phyloP scores from a whole-genome alignment of 2,888 invertebrate genomes.

The Acholoe squamosa region DNA sequence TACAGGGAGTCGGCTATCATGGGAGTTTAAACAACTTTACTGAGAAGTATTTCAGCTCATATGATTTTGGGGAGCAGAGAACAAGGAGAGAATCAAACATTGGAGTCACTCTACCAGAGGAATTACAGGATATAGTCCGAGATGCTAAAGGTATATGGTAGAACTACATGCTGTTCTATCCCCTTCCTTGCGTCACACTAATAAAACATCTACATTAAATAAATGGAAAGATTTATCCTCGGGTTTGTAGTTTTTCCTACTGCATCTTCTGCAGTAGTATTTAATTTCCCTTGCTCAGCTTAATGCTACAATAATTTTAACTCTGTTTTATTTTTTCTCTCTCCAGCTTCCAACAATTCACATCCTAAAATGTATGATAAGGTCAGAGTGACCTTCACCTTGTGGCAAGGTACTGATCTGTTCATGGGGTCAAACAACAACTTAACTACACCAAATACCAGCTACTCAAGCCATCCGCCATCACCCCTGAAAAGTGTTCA shows the following conservation, averaged over 20 bases:
- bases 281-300: no score
- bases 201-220: no score
- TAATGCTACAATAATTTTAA: no score
- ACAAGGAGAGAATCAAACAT: not conserved
- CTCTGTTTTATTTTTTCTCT: not conserved
- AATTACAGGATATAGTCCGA: not conserved
- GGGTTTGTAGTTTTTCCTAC: no score
- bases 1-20: slow-evolving; percentile 42
- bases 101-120: not conserved
- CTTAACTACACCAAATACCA: not conserved
- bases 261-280: no score
- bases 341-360: not conserved
- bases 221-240: no score
- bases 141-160: not conserved
- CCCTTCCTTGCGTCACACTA: no score
- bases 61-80: not conserved
- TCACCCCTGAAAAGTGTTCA: not conserved
- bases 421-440: not conserved
- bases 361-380: not conserved
- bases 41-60: not conserved
- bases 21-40: slow-evolving; percentile 12
- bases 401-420: not conserved
- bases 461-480: not conserved
- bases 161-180: no score
- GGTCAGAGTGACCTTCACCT: slow-evolving; percentile 32